Conservation (phyloP, 2,113 vertebrate species). For the Tragelaphus strepsiceros region DNA sequence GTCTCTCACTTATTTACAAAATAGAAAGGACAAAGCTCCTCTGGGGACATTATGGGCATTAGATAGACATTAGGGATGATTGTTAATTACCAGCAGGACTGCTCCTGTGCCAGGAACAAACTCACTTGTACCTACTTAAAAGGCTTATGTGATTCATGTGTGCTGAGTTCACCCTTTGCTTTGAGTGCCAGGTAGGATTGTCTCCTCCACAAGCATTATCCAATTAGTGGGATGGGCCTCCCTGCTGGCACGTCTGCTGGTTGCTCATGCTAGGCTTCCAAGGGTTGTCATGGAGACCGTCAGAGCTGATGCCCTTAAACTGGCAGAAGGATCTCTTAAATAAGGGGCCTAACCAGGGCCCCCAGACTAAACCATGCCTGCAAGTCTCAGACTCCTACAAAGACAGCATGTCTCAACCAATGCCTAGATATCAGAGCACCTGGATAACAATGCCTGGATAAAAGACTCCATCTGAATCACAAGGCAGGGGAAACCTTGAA, state of each 20-base stretch:
- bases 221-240: neutral
- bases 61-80: neutral
- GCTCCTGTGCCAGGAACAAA: neutral
- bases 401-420: neutral
- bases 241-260: neutral
- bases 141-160: neutral
- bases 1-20: neutral
- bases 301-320: neutral
- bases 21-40: neutral
- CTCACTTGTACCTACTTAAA: neutral
- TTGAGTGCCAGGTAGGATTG: neutral
- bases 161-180: constrained; percentile 17
- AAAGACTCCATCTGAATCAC: fast-evolving
- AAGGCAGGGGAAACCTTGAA: neutral
- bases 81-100: neutral
- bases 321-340: neutral
- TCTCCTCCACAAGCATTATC: neutral
- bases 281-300: neutral
- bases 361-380: neutral
- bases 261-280: neutral
- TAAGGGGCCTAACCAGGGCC: fast-evolving
- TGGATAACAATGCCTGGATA: fast-evolving
- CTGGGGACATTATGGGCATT: neutral
- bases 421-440: fast-evolving
- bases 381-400: no score